phyloP scores from a whole-genome alignment of 30 jellyfish, hydroid and myxozoan species.

The Haliclystus octoradiatus region DNA sequence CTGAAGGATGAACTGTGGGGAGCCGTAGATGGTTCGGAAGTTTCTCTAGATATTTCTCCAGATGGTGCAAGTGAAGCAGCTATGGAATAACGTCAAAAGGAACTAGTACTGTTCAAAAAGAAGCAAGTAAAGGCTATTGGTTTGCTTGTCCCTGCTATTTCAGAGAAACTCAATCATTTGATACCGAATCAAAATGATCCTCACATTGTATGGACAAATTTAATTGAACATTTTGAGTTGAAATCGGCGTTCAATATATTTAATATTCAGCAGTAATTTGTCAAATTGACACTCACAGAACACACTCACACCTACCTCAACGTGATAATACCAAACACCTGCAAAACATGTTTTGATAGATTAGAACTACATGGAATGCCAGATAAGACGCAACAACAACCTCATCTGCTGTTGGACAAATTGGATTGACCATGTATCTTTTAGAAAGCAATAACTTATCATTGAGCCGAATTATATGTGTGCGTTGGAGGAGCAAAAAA shows the following conservation, averaged over 20 bases:
- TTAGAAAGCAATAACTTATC: too few species aligned
- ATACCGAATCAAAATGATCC: constrained; percentile 4
- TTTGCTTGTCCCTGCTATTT: neutral
- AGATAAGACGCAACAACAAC: too few species aligned
- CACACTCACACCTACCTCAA: too few species aligned
- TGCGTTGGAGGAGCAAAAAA: too few species aligned
- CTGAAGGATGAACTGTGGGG: neutral
- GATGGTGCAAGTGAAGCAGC: neutral
- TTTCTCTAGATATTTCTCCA: neutral
- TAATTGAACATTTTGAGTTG: constrained; percentile 1
- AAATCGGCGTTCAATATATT: neutral
- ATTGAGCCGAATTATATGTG: too few species aligned
- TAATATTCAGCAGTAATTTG: neutral
- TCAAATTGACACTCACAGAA: neutral
- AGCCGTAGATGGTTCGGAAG: neutral
- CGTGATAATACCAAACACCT: too few species aligned
- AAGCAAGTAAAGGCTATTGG: neutral
- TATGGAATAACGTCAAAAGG: neutral
- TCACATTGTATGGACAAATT: neutral
- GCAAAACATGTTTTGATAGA: too few species aligned
- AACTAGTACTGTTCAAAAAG: neutral
- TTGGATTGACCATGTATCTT: too few species aligned
- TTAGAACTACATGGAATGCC: too few species aligned
- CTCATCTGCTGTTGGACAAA: too few species aligned
- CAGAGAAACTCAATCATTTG: neutral